Evolutionary conservation across 2,888 invertebrate species (phyloP), one percentile per base, ranked within the genome.

Genomic region (Cephus spinipes): DNA sequence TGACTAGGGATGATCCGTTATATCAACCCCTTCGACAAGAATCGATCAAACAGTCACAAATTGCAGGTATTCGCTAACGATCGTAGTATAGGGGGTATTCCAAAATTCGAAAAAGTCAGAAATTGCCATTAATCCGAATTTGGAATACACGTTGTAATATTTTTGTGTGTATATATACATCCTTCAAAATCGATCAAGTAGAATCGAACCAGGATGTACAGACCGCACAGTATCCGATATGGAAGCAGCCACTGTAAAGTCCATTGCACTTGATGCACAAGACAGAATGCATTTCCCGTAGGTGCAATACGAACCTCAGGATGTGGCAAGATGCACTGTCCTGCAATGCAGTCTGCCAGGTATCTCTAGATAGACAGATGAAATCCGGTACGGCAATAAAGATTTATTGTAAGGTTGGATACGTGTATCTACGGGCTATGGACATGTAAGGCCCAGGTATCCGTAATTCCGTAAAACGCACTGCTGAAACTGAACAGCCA

Each of bases 331-430:
- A 55, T 73, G 76, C 77, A 80, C 75, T 81, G 79, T 55, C 55
- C 55, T 55, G 9, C 2, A 55, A 55, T 23, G 55, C 55, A 55
- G 55, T 55, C 9, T 23, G 55, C 1, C 55, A 55, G 23, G 55
- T 23, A 55, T 55, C 23, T 55, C 55, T 23, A 6, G 23, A 55
- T 55, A 23, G 55, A 23, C 55, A 55, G 55, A 78, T 82, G 85
- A 87, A 85, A 87, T 88, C 85, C 85, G 88, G 88, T 89, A 87
- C 85, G 84, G 82, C 77, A 83, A 83, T 81, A 80, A 82, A 87
- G 85, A 85, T 84, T 84, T 83, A n/a, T 79, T 55, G 55, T 55
- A 9, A 55, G 55, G 55, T 55, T 9, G 55, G 55, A 55, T 55
- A 55, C 55, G 1, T 23, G 23, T 9, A 55, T 55, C 55, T 55